phyloP scores from a whole-genome alignment of 2,113 vertebrate species.

The Apistogramma diplotaenia region DNA sequence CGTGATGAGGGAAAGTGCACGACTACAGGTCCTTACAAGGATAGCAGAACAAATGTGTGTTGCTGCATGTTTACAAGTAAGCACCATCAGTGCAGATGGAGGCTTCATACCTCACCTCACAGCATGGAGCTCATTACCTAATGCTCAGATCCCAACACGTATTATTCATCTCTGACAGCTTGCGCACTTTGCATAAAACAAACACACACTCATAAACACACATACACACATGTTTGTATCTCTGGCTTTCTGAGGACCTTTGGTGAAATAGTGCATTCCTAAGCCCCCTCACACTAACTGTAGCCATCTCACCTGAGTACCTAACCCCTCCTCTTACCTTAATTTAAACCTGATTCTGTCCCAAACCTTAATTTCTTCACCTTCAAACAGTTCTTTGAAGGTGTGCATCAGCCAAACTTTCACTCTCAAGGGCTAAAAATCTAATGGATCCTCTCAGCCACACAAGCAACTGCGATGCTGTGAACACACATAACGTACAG shows the following conservation, averaged over 20 bases:
- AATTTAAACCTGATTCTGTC: background rate
- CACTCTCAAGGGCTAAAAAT: background rate
- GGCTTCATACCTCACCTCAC: constrained; percentile 61
- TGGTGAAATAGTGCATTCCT: background rate
- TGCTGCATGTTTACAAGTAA: constrained; percentile 25
- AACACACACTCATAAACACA: constrained; percentile 35
- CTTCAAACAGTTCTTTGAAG: background rate
- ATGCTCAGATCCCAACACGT: constrained; percentile 75
- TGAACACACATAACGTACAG: background rate
- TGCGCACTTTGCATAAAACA: constrained; percentile 62
- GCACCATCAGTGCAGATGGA: constrained; percentile 58
- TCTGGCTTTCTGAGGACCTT: background rate
- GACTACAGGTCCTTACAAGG: background rate
- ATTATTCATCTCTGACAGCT: constrained; percentile 81
- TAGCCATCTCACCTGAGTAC: background rate
- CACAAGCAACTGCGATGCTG: background rate
- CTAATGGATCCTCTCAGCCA: background rate
- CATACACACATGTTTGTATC: constrained; percentile 8
- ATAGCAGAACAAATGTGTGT: background rate
- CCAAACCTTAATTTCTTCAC: background rate
- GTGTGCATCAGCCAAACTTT: background rate
- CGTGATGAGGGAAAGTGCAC: background rate
- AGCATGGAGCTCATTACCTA: constrained; percentile 77
- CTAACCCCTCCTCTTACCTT: background rate
- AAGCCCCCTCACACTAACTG: background rate